Base-by-base conservation (phyloP, 2,797 vertebrate species). In the Lacerta agilis region DNA sequence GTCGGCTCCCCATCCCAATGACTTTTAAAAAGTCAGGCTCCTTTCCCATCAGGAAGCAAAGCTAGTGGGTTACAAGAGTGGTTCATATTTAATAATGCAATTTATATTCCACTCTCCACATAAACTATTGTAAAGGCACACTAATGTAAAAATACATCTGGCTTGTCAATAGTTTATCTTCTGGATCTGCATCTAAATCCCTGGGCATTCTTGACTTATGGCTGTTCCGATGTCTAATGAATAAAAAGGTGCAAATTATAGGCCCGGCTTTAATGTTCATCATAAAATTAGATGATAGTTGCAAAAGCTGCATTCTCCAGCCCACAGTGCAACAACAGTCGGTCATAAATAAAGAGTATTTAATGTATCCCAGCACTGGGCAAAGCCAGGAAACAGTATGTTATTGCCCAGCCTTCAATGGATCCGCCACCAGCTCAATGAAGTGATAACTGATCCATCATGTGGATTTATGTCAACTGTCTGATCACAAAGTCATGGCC, bases 221-320 rank as follows among this genome's bases (percentile, higher is more conserved):
- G 97, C 96, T 96, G 96, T 97, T 97, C 98, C 97, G 97, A 97
- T 97, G 97, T 97, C 97, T 97, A 96, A 95, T 97, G 96, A 98
- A 97, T 98, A 98, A 98, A 97, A 97, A 97, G 97, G 97, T 97
- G 96, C 96, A 97, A 97, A 97, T 97, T 97, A 97, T 96, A 97
- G 97, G 97, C 90, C 97, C 94, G 94, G 97, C 97, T 98, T 98
- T 97, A 98, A 98, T 98, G 97, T 96, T 97, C 97, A 97, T 98
- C 98, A 96, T 99, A 98, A 99, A 98, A 98, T 97, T 97, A 98
- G 98, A 98, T 98, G 98, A 97, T 97, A 97, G 98, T 97, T 97
- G 97, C 98, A 97, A 94, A 97, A 98, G 97, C 96, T 94, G 95
- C 95, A 96, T 97, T 97, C 98, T 98, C 98, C 97, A 97, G 97